These are phyloP conservation scores for Boloria selene DNA, from an alignment of 2,888 invertebrate species.

Conservation along the genomic window DNA sequence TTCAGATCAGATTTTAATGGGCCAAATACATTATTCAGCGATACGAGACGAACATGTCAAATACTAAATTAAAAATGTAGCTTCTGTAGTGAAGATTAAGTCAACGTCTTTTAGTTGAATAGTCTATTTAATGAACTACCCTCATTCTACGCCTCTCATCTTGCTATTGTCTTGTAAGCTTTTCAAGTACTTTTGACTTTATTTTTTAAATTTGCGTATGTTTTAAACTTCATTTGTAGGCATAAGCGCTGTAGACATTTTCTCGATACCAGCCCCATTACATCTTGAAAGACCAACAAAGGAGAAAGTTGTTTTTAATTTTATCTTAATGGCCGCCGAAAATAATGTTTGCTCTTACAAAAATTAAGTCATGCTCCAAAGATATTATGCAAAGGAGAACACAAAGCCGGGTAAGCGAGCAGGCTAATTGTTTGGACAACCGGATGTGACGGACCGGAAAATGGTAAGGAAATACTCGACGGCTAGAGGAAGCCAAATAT, in stretches of 20 bases:
- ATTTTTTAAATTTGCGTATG: conserved; percentile 19
- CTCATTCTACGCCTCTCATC: conserved; percentile 34
- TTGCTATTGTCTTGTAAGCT: conserved; percentile 17
- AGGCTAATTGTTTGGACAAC: conserved; percentile 63
- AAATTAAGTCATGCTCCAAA: conserved; percentile 54
- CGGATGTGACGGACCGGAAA: conserved; percentile 59
- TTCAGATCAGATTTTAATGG: conserved; percentile 67
- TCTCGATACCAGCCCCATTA: conserved; percentile 20
- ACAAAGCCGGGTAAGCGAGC: conserved; percentile 45
- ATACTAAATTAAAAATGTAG: conserved; percentile 53
- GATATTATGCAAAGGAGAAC: conserved; percentile 54
- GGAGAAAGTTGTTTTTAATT: conserved; percentile 40
- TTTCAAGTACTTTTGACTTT: conserved; percentile 6
- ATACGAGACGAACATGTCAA: conserved; percentile 69
- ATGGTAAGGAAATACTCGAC: conserved; percentile 57
- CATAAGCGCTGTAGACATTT: conserved; percentile 10
- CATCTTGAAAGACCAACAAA: conserved; percentile 37
- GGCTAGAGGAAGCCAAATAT: conserved; percentile 50
- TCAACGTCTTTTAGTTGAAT: conserved; percentile 53
- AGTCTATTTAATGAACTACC: conserved; percentile 60
- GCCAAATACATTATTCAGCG: conserved; percentile 66
- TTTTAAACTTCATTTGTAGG: conserved; percentile 24
- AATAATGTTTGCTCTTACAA: conserved; percentile 52
- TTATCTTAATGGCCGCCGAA: conserved; percentile 39
- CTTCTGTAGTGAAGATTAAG: conserved; percentile 53